Conservation (phyloP, 2,888 invertebrate species). For the Xestia ashworthii region DNA sequence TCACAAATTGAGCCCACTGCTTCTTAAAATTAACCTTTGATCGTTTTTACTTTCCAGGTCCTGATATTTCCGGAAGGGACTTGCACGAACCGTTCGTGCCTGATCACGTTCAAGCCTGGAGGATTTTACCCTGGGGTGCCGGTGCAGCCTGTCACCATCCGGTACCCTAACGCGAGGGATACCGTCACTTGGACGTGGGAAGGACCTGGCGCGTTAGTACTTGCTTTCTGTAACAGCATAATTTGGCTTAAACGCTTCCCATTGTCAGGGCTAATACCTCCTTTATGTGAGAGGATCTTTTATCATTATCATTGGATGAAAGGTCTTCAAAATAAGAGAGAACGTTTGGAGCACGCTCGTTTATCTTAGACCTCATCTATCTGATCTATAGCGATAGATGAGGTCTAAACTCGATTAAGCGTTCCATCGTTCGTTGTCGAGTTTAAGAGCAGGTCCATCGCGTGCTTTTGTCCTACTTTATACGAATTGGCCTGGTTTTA, state of each 20-base stretch:
- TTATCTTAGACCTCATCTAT: not conserved
- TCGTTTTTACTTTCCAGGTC: slow-evolving; percentile 88
- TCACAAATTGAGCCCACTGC: not conserved
- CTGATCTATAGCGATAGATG: not conserved
- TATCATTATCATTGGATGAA: not conserved
- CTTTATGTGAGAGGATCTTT: not conserved
- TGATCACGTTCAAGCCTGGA: slow-evolving; percentile 97
- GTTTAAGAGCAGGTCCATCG: not conserved
- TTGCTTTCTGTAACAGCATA: not conserved
- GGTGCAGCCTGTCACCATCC: slow-evolving; percentile 97
- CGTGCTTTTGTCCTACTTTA: not conserved
- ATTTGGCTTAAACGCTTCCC: not conserved
- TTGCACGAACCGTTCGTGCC: slow-evolving; percentile 97
- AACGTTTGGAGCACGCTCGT: not conserved
- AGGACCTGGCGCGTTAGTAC: slow-evolving; percentile 97
- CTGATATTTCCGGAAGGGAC: slow-evolving; percentile 99
- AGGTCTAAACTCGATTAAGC: too few species aligned
- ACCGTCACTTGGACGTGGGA: slow-evolving; percentile 99
- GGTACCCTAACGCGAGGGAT: slow-evolving; percentile 97
- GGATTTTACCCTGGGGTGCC: slow-evolving; percentile 99
- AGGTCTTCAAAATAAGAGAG: not conserved
- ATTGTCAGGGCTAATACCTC: not conserved
- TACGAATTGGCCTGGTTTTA: not conserved
- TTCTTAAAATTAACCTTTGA: not conserved
- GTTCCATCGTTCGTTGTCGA: not conserved